Conservation (phyloP, 1,140 invertebrate species). For the Atta colombica region DNA sequence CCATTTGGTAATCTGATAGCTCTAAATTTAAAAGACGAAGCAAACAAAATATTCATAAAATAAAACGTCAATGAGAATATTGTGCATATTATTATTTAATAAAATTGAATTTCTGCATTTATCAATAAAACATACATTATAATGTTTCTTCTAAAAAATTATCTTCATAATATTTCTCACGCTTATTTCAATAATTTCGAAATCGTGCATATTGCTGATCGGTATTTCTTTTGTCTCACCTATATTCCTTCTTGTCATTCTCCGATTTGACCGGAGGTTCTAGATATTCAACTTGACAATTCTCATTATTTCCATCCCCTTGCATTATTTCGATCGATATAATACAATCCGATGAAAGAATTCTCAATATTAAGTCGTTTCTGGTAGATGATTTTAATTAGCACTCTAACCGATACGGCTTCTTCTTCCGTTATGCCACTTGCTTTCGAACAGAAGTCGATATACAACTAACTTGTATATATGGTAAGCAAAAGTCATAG, state of each 20-base stretch:
- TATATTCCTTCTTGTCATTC: slow-evolving; percentile 89
- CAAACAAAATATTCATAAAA: background rate
- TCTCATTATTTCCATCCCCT: background rate
- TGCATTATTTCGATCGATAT: background rate
- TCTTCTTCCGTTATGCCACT: too few relatives aligned
- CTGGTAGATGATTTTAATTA: too few relatives aligned
- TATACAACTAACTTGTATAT: too few relatives aligned
- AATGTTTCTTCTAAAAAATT: background rate
- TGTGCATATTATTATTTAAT: too few relatives aligned
- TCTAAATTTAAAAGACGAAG: slow-evolving; percentile 81
- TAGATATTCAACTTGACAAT: slow-evolving; percentile 73
- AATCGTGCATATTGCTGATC: too few relatives aligned
- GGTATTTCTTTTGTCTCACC: slow-evolving; percentile 67
- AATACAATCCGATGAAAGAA: too few relatives aligned
- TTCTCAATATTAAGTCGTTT: too few relatives aligned
- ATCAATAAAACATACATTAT: background rate
- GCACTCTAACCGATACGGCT: too few relatives aligned
- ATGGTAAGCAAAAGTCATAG: too few relatives aligned
- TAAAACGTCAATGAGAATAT: background rate
- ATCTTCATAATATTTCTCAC: background rate
- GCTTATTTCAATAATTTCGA: background rate
- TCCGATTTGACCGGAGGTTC: slow-evolving; percentile 87
- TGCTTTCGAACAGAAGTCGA: too few relatives aligned
- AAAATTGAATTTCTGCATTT: background rate
- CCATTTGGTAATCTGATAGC: slow-evolving; percentile 90